Evolutionary conservation across 2,797 vertebrate genomes (phyloP).

Genomic region (Enteromius radiatus): DNA sequence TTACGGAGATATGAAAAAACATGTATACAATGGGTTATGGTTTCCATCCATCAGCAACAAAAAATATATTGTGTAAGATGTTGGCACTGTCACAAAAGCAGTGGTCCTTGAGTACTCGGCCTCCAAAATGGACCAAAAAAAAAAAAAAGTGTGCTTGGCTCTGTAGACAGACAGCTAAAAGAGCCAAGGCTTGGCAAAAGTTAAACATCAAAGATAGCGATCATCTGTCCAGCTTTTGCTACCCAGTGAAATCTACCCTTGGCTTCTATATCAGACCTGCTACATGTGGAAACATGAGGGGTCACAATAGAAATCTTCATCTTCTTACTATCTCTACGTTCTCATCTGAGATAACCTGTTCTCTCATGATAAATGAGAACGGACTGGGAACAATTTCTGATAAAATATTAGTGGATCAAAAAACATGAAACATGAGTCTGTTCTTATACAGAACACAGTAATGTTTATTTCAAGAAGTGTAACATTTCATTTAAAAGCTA

Average conservation of each 20-base stretch:
- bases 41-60: constrained; percentile 59
- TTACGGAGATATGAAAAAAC: constrained; percentile 45
- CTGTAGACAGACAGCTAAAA: constrained; percentile 37
- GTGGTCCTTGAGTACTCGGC: constrained; percentile 27
- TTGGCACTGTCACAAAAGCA: constrained; percentile 56
- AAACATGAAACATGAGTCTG: constrained; percentile 2
- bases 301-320: constrained; percentile 12
- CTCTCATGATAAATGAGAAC: constrained; percentile 26
- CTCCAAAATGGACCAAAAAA: constrained; percentile 7
- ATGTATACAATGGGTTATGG: constrained; percentile 56
- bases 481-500: not conserved
- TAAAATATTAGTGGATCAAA: not conserved
- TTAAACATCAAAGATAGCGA: constrained; percentile 37
- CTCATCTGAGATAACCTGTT: constrained; percentile 2
- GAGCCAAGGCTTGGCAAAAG: constrained; percentile 40
- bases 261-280: constrained; percentile 2
- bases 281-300: constrained; percentile 7
- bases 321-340: not conserved
- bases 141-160: constrained; percentile 41
- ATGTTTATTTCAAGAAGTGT: not conserved
- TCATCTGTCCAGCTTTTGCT: constrained; percentile 1
- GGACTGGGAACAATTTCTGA: constrained; percentile 12
- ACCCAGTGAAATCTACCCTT: constrained; percentile 17
- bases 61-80: constrained; percentile 52
- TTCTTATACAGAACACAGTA: not conserved